Percentiles rank a stretch among this genome's conserved stretches.
Evolutionary conservation across 2,888 invertebrate genomes (phyloP).

Genomic region (Drosophila maculinotata): DNA sequence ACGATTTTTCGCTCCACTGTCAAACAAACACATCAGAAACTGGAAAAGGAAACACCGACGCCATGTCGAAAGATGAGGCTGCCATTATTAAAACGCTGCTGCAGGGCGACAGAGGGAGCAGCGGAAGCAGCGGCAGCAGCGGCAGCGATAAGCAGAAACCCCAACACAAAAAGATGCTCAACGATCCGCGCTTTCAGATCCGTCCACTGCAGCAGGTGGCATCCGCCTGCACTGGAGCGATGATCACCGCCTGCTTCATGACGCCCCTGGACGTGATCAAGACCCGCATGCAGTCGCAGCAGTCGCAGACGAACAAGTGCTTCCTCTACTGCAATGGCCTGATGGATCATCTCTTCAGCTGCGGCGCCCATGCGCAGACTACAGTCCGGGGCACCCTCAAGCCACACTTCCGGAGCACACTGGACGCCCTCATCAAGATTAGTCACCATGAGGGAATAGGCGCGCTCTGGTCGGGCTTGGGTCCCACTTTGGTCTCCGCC

Average conservation of each 20-base stretch:
- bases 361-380: slow-evolving; percentile 85
- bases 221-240: slow-evolving; percentile 89
- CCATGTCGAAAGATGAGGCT: slow-evolving; percentile 47
- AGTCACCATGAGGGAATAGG: slow-evolving; percentile 93
- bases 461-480: slow-evolving; percentile 98
- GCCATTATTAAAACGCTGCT: neutral
- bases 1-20: slow-evolving; percentile 17
- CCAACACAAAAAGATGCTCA: slow-evolving; percentile 76
- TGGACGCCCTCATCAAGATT: slow-evolving; percentile 98
- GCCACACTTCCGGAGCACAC: slow-evolving; percentile 91
- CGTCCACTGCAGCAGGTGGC: slow-evolving; percentile 83
- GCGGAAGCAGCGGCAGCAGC: neutral
- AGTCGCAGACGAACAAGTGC: slow-evolving; percentile 94
- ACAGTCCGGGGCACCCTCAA: slow-evolving; percentile 10
- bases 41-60: slow-evolving; percentile 7
- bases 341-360: slow-evolving; percentile 99
- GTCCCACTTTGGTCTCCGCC: slow-evolving; percentile 97
- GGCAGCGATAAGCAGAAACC: neutral
- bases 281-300: slow-evolving; percentile 97
- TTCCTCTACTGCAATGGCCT: slow-evolving; percentile 98
- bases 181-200: slow-evolving; percentile 91
- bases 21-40: slow-evolving; percentile 4
- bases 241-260: slow-evolving; percentile 95
- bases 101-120: neutral
- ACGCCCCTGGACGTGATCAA: slow-evolving; percentile 99